Evolutionary conservation across 2,888 invertebrate species (phyloP).

Genomic region (Drosophila lacicola): DNA sequence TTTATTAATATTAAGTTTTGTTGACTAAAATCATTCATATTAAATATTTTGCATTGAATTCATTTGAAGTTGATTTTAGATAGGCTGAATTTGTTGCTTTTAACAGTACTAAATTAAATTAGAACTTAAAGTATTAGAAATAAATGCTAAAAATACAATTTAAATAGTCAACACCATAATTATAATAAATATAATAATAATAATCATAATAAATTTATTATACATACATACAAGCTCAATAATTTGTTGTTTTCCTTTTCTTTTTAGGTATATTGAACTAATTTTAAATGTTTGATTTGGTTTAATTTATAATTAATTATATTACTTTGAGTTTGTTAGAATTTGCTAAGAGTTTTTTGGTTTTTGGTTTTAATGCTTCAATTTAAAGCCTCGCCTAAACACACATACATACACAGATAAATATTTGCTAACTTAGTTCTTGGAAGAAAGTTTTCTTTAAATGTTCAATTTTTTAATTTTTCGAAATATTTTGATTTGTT

Average conservation of each 20-base stretch:
- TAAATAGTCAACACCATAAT: slow-evolving; percentile 60
- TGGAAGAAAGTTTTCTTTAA: slow-evolving; percentile 68
- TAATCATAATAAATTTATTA: slow-evolving; percentile 64
- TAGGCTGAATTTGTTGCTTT: slow-evolving; percentile 27
- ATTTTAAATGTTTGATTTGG: slow-evolving; percentile 75
- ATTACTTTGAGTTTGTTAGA: slow-evolving; percentile 74
- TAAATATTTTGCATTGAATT: slow-evolving; percentile 44
- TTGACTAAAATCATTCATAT: slow-evolving; percentile 53
- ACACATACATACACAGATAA: slow-evolving; percentile 70
- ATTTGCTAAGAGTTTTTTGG: slow-evolving; percentile 68
- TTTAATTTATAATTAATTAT: slow-evolving; percentile 70
- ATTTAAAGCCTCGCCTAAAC: slow-evolving; percentile 69
- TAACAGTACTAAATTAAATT: slow-evolving; percentile 34
- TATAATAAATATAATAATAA: slow-evolving; percentile 48
- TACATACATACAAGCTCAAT: slow-evolving; percentile 77
- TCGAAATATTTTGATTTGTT: slow-evolving; percentile 69
- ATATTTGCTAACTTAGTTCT: slow-evolving; percentile 71
- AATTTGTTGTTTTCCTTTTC: slow-evolving; percentile 25
- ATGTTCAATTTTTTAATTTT: slow-evolving; percentile 17
- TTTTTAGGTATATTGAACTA: slow-evolving; percentile 57
- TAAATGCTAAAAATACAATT: slow-evolving; percentile 57
- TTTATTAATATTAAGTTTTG: slow-evolving; percentile 38
- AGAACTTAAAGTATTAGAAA: slow-evolving; percentile 60
- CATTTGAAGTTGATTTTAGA: slow-evolving; percentile 33
- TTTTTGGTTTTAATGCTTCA: slow-evolving; percentile 57